Evolutionary conservation across 2,888 invertebrate genomes (phyloP).

Genomic region (Aporophyla nigra): DNA sequence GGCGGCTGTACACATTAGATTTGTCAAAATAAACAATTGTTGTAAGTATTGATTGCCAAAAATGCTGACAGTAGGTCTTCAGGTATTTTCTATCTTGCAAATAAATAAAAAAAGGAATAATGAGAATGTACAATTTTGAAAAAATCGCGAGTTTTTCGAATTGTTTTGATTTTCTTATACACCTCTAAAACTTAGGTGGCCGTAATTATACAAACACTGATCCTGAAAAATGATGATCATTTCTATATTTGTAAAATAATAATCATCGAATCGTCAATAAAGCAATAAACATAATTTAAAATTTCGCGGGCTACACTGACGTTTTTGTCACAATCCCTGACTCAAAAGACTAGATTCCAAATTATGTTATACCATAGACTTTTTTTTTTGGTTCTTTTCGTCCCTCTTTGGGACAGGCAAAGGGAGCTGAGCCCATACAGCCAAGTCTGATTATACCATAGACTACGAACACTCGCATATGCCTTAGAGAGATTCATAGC

Average conservation of each 20-base stretch:
- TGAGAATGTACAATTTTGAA: no score
- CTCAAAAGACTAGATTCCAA: neutral
- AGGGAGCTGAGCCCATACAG: no score
- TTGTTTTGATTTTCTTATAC: neutral
- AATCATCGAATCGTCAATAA: neutral
- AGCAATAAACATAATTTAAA: neutral
- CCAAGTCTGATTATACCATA: slow-evolving; percentile 4
- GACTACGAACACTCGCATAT: neutral
- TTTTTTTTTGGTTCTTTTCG: no score
- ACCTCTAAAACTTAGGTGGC: neutral
- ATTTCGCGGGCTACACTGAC: neutral
- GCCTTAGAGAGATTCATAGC: neutral
- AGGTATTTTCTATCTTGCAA: no score
- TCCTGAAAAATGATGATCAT: neutral
- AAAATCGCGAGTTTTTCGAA: no score
- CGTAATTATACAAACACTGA: neutral
- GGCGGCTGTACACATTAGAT: no score
- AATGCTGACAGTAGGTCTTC: no score
- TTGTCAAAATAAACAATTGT: no score
- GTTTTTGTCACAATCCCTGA: neutral
- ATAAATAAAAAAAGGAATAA: no score
- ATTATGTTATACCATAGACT: slow-evolving; percentile 2
- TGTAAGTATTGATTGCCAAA: no score
- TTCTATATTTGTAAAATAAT: neutral
- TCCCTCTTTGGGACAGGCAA: no score